Percentiles rank a stretch among this genome's conserved stretches.
Conservation (phyloP, 92 coral and sea anemone species). For the Bergia puertoricense region DNA sequence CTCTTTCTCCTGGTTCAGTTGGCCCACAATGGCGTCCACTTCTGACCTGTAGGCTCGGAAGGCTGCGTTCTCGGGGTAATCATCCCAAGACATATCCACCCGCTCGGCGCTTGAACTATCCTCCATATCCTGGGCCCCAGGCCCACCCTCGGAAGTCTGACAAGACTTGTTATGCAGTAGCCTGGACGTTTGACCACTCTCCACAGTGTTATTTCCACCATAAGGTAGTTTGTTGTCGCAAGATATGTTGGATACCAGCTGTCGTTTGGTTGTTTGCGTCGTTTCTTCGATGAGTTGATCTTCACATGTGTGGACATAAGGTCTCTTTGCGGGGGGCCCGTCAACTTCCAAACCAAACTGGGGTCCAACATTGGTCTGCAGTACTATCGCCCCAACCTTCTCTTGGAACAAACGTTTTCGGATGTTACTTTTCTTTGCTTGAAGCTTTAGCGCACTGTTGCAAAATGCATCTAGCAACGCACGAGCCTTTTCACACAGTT, state of each 20-base stretch:
- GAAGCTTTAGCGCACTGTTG: conserved; percentile 13
- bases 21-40: conserved; percentile 63
- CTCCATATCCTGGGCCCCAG: conserved; percentile 35
- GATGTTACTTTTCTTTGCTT: background rate
- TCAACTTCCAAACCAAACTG: background rate
- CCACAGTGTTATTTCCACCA: background rate
- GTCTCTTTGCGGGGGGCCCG: background rate
- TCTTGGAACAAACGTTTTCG: conserved; percentile 36
- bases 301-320: background rate
- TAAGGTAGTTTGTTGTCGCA: conserved; percentile 10
- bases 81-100: conserved; percentile 77
- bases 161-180: conserved; percentile 35
- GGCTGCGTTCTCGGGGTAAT: conserved; percentile 66
- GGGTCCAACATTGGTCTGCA: background rate
- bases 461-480: conserved; percentile 21
- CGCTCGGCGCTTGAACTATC: conserved; percentile 4
- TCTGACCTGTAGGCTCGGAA: conserved; percentile 58
- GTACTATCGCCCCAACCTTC: conserved; percentile 9
- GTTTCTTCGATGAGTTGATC: background rate
- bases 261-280: background rate
- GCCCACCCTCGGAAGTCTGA: conserved; percentile 29
- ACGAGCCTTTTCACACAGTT: conserved; percentile 22
- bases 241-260: conserved; percentile 7
- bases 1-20: conserved; percentile 56
- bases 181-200: background rate